Base-by-base conservation (phyloP, 1,140 invertebrate species). In the Polypedilum vanderplanki region DNA sequence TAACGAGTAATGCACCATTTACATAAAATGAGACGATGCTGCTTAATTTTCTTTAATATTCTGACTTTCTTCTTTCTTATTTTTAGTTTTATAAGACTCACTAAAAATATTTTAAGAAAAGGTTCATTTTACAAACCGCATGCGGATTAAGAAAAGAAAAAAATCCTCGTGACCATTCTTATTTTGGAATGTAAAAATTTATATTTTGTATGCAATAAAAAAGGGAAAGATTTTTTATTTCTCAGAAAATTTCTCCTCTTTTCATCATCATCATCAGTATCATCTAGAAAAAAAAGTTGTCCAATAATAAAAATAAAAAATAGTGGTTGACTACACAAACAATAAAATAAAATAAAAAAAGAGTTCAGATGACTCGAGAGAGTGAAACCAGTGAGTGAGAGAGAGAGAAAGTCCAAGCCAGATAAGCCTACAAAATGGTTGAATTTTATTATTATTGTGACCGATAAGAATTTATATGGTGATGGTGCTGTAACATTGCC, bases 401-500 rank as follows among this genome's bases (percentile, higher is more conserved):
- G 41, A 46, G 46, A 57, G 46, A 57, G 46, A 57, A 57, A 57
- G 46, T 57, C 46, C 46, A 57, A 17, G 8, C 65, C 17, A 70
- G 65, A 70, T 70, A 70, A 70, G 65, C 65, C 65, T 70, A 70
- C 17, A 70, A 70, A 70, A 70, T 70, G 65, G 65, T 70, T n/a
- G 18, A 70, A 18, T 70, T 70, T 70, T 70, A 70, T 70, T 70
- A 22, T 57, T 57, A 57, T 57, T 70, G 65, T 22, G 17, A 70
- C 65, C 10, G 65, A 70, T 70, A 70, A 70, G 7, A 70, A 70
- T 70, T 70, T 70, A 70, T 70, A 70, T 70, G 64, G 64, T 46
- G n/a, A n/a, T n/a, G n/a, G 24, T 33, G 24, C 2, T 33, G 24
- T 33, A 33, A 1, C 5, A 33, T 33, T 33, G 24, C 24, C 24